phyloP scores from a whole-genome alignment of 2,797 vertebrate species.

The Hydrophis major region DNA sequence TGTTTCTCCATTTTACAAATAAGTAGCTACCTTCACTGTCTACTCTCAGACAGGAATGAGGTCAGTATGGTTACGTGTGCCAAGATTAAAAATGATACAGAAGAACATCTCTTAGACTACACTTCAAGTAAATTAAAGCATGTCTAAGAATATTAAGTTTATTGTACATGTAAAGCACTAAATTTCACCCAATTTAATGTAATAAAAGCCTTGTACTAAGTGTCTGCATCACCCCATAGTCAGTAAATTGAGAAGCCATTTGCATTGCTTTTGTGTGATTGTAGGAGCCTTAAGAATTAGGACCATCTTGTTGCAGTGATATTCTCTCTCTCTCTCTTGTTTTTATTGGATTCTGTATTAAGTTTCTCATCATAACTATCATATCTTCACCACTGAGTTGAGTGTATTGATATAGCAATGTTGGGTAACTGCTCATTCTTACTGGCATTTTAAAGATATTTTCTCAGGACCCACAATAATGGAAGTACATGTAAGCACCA shows the following conservation, averaged over 20 bases:
- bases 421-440: background rate
- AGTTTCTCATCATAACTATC: background rate
- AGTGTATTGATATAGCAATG: background rate
- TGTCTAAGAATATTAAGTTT: background rate
- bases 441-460: background rate
- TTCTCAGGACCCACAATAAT: background rate
- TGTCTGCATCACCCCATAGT: background rate
- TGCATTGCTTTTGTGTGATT: background rate
- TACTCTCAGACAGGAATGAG: background rate
- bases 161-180: background rate
- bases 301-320: background rate
- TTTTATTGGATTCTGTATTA: background rate
- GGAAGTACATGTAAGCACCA: background rate
- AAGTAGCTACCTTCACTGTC: background rate
- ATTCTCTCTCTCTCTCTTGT: background rate
- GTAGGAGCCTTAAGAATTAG: background rate
- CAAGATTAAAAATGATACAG: background rate
- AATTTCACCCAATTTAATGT: background rate
- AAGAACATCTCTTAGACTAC: background rate
- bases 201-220: background rate
- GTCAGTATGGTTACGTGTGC: background rate
- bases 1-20: background rate
- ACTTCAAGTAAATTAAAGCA: background rate
- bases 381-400: background rate
- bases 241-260: background rate